These are phyloP conservation scores for Pantala flavescens DNA, from an alignment of 1,140 invertebrate genomes.

Conservation along the genomic window DNA sequence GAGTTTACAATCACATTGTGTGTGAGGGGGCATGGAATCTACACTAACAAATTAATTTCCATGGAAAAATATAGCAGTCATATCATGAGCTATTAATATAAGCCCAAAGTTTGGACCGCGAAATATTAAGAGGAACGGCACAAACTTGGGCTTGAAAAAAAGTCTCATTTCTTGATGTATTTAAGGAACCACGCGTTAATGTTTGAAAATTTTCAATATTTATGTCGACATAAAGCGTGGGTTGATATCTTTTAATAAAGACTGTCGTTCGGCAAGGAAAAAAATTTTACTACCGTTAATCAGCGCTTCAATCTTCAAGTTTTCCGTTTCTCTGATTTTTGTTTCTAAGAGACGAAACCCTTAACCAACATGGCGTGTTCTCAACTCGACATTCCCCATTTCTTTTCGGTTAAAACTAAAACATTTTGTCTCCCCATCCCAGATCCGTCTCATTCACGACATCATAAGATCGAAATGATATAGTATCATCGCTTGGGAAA, in stretches of 20 bases:
- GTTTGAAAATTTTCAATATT: neutral
- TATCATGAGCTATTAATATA: neutral
- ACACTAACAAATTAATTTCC: neutral
- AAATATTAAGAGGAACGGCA: neutral
- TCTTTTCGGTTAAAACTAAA: too few species aligned
- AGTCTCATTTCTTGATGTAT: neutral
- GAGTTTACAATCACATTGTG: too few species aligned
- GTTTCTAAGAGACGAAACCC: too few species aligned
- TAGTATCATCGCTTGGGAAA: too few species aligned
- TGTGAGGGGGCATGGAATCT: neutral
- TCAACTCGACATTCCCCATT: too few species aligned
- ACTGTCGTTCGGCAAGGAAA: neutral
- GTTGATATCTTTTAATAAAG: conserved; percentile 1
- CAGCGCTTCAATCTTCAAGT: neutral
- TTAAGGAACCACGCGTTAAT: neutral
- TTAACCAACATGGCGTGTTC: too few species aligned
- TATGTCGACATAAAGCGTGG: neutral
- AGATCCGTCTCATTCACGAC: too few species aligned
- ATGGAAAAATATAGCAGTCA: neutral
- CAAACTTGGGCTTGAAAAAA: neutral
- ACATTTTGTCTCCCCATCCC: too few species aligned
- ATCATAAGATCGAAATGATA: too few species aligned
- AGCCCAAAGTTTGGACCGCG: neutral
- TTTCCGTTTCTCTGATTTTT: neutral
- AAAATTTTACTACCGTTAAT: neutral